phyloP scores from a whole-genome alignment of 2,797 vertebrate species.

The Cryptoblepharus egeriae region DNA sequence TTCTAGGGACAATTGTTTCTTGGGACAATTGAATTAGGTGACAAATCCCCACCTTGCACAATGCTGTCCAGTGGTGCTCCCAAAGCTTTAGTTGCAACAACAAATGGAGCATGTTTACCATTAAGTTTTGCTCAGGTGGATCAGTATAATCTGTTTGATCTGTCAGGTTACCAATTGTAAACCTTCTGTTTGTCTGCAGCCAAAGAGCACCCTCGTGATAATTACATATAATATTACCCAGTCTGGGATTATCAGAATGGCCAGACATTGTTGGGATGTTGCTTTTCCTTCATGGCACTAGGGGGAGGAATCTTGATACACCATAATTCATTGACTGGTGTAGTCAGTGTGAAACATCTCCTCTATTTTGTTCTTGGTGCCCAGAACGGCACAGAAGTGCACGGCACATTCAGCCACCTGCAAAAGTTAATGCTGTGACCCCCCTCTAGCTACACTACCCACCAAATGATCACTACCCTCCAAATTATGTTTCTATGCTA shows the following conservation, averaged over 20 bases:
- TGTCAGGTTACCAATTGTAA: too few relatives aligned
- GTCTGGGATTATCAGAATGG: constrained; percentile 50
- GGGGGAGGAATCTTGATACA: constrained; percentile 1
- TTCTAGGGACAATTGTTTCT: too few relatives aligned
- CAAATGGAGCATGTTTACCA: not conserved
- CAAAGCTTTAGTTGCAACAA: not conserved
- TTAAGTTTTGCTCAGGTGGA: not conserved
- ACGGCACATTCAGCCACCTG: too few relatives aligned
- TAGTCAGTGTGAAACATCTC: not conserved
- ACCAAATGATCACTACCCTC: too few relatives aligned
- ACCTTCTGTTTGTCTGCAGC: not conserved
- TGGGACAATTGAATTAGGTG: too few relatives aligned
- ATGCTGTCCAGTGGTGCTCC: too few relatives aligned
- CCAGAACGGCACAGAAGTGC: too few relatives aligned
- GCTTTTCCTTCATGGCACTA: constrained; percentile 28
- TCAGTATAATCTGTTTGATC: not conserved
- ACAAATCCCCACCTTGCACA: too few relatives aligned
- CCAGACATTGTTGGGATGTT: constrained; percentile 24
- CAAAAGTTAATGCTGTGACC: too few relatives aligned
- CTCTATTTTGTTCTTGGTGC: not conserved
- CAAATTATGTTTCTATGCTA: too few relatives aligned
- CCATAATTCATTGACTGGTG: constrained; percentile 43
- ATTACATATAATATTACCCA: not conserved
- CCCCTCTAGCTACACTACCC: too few relatives aligned
- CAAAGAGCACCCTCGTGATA: not conserved